A percentile compares a stretch with the other conserved stretches of the same genome.
Conservation (phyloP, 2,113 vertebrate species). For the Phalacrocorax pelagicus region DNA sequence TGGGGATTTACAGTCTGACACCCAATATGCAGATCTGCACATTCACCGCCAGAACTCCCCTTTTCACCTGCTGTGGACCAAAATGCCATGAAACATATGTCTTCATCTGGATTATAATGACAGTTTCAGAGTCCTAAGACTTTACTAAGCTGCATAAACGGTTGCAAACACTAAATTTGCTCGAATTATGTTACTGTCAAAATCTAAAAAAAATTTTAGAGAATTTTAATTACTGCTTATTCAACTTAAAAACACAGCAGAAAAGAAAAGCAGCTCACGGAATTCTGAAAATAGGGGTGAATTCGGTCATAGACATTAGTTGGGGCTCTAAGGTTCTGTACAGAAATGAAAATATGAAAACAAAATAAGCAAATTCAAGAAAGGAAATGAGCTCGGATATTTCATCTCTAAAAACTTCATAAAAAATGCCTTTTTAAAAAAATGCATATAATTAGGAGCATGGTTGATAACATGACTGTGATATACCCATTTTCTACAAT, state of each 20-base stretch:
- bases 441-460: slow-evolving; percentile 20
- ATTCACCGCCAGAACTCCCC: neutral
- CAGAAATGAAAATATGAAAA: neutral
- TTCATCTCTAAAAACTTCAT: neutral
- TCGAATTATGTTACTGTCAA: slow-evolving; percentile 27
- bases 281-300: neutral
- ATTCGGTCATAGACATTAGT: neutral
- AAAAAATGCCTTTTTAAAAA: neutral
- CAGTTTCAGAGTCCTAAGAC: slow-evolving; percentile 22
- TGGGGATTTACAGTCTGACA: neutral
- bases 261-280: neutral
- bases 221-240: slow-evolving; percentile 32
- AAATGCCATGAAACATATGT: neutral
- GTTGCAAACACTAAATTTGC: slow-evolving; percentile 46
- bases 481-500: slow-evolving; percentile 12
- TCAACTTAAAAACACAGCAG: neutral
- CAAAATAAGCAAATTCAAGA: neutral
- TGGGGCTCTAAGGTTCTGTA: neutral
- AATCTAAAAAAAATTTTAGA: neutral
- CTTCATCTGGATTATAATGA: slow-evolving; percentile 14
- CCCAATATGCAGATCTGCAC: neutral
- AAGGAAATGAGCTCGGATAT: neutral
- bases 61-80: neutral
- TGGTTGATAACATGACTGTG: slow-evolving; percentile 17
- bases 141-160: slow-evolving; percentile 41